Conservation (phyloP, 2,113 vertebrate genomes). For the Saguinus midas region DNA sequence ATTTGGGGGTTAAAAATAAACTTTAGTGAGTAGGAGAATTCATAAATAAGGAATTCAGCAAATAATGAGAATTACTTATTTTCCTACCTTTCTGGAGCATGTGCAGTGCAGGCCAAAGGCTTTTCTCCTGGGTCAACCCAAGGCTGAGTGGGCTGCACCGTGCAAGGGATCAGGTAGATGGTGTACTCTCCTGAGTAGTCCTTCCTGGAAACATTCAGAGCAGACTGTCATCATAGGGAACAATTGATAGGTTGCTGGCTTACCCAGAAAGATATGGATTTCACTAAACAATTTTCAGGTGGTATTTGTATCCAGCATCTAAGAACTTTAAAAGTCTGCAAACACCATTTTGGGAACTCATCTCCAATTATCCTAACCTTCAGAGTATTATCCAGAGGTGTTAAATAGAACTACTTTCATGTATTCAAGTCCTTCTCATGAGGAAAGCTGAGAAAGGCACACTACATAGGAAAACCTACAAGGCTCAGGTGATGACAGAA, state of each 20-base stretch:
- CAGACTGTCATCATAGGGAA: background rate
- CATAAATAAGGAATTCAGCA: background rate
- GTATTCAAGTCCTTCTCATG: background rate
- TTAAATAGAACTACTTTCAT: background rate
- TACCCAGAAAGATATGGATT: background rate
- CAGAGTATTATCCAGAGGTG: background rate
- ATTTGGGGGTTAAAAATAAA: background rate
- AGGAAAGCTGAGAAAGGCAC: background rate
- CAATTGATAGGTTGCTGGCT: rapidly evolving
- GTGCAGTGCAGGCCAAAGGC: conserved; percentile 94
- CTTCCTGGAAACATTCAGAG: conserved; percentile 85
- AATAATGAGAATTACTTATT: rapidly evolving
- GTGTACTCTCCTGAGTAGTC: conserved; percentile 98
- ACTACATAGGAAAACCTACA: background rate
- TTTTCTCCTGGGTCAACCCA: conserved; percentile 96
- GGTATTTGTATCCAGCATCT: rapidly evolving
- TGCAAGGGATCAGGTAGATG: conserved; percentile 94
- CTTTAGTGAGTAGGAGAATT: background rate
- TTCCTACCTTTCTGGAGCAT: conserved; percentile 93
- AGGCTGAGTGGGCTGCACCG: conserved; percentile 96
- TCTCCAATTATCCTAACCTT: background rate
- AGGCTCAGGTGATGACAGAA: background rate
- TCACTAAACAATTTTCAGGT: background rate
- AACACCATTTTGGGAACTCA: background rate
- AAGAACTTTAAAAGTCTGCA: background rate